phyloP scores from a whole-genome alignment of 1,140 invertebrate genomes.

The Episyrphus balteatus region DNA sequence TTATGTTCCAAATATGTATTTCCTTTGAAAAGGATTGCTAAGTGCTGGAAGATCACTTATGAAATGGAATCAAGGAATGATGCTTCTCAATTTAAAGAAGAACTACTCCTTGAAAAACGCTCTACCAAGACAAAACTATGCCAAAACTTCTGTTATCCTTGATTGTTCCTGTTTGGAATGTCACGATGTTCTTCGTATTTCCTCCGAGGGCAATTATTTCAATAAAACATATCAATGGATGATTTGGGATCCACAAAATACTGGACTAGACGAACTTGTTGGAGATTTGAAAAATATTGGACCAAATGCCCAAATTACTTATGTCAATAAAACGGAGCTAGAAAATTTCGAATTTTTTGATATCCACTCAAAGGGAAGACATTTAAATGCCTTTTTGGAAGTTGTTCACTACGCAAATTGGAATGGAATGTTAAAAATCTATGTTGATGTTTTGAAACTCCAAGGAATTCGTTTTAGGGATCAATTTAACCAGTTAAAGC shows the following conservation, averaged over 20 bases:
- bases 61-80: slow-evolving; percentile 15
- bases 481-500: slow-evolving; percentile 19
- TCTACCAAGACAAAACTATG: slow-evolving; percentile 12
- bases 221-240: slow-evolving; percentile 31
- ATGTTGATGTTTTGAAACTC: slow-evolving; percentile 14
- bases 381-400: slow-evolving; percentile 7
- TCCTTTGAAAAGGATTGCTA: too few species aligned
- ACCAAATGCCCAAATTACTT: slow-evolving; percentile 25
- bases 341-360: slow-evolving; percentile 19
- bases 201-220: slow-evolving; percentile 15
- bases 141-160: slow-evolving; percentile 15
- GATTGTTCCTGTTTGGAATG: slow-evolving; percentile 12
- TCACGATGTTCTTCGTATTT: slow-evolving; percentile 8
- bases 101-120: slow-evolving; percentile 7
- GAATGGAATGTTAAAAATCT: neutral
- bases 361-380: slow-evolving; percentile 24
- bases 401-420: too few species aligned
- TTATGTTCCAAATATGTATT: too few species aligned
- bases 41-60: slow-evolving; percentile 6
- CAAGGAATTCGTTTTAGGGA: slow-evolving; percentile 17
- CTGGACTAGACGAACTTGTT: neutral
- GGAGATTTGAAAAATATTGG: slow-evolving; percentile 21
- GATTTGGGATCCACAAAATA: slow-evolving; percentile 12
- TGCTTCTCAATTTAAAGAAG: slow-evolving; percentile 10
- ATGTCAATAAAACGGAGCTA: slow-evolving; percentile 13